Evolutionary conservation across 1,140 invertebrate genomes (phyloP).

Genomic region (Hyles vespertilio): DNA sequence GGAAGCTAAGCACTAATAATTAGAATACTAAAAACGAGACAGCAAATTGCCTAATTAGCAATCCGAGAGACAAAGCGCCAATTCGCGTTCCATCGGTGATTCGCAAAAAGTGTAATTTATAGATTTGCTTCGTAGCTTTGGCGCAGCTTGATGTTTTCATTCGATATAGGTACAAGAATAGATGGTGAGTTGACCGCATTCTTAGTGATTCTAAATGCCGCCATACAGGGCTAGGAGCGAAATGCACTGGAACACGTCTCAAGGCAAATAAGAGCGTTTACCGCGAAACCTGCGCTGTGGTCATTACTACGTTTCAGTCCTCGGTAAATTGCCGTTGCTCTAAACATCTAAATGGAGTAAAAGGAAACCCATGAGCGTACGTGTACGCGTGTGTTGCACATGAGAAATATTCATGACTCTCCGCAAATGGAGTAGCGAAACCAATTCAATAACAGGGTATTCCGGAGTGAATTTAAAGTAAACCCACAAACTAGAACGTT

Average conservation of each 20-base stretch:
- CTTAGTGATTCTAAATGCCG: conserved; percentile 14
- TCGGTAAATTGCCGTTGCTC: conserved; percentile 42
- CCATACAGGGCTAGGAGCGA: conserved; percentile 30
- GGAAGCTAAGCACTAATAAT: conserved; percentile 12
- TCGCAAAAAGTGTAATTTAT: too few relatives aligned
- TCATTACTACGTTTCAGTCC: conserved; percentile 67
- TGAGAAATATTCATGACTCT: conserved; percentile 53
- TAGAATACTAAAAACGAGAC: conserved; percentile 5
- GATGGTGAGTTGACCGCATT: conserved; percentile 37
- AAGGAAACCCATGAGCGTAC: conserved; percentile 44
- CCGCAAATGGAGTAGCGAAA: conserved; percentile 36
- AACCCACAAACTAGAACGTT: not conserved
- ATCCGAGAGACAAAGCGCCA: conserved; percentile 10
- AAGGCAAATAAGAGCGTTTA: conserved; percentile 67
- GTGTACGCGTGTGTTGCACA: conserved; percentile 34
- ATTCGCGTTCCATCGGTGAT: not conserved
- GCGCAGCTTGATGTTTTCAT: too few relatives aligned
- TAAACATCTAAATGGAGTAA: conserved; percentile 62
- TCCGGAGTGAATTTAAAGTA: not conserved
- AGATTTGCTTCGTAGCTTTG: too few relatives aligned
- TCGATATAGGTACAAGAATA: too few relatives aligned
- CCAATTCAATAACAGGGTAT: conserved; percentile 33
- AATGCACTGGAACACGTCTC: conserved; percentile 52
- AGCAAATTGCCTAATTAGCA: conserved; percentile 11
- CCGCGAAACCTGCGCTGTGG: conserved; percentile 55